phyloP scores from a whole-genome alignment of 2,797 vertebrate species.

The Notamacropus eugenii region DNA sequence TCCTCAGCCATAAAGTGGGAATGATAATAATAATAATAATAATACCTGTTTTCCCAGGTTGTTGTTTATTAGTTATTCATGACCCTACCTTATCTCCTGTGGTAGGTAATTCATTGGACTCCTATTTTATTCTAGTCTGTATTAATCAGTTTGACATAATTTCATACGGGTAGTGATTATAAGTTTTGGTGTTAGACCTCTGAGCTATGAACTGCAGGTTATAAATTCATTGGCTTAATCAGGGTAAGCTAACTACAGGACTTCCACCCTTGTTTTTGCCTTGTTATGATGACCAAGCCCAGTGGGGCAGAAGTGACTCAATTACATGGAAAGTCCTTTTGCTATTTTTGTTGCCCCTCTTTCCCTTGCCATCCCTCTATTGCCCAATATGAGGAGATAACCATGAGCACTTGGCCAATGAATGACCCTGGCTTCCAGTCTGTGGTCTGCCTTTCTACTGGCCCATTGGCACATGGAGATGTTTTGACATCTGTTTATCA shows the following conservation, averaged over 20 bases:
- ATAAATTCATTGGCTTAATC: not conserved
- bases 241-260: not conserved
- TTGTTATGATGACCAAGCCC: not conserved
- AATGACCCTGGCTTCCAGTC: not conserved
- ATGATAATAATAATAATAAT: not conserved
- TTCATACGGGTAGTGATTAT: not conserved
- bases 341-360: not conserved
- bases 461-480: no score
- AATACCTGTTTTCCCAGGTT: not conserved
- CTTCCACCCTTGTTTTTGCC: not conserved
- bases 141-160: not conserved
- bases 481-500: not conserved
- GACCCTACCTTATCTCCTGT: not conserved
- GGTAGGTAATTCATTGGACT: not conserved
- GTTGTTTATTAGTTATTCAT: not conserved
- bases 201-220: not conserved
- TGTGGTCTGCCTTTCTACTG: no score
- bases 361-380: not conserved
- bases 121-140: not conserved
- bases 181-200: not conserved
- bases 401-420: not conserved
- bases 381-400: not conserved
- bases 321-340: no score
- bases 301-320: not conserved
- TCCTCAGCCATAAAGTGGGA: not conserved